Evolutionary conservation across 2,797 vertebrate species (phyloP).

Genomic region (Urocyon cinereoargenteus): DNA sequence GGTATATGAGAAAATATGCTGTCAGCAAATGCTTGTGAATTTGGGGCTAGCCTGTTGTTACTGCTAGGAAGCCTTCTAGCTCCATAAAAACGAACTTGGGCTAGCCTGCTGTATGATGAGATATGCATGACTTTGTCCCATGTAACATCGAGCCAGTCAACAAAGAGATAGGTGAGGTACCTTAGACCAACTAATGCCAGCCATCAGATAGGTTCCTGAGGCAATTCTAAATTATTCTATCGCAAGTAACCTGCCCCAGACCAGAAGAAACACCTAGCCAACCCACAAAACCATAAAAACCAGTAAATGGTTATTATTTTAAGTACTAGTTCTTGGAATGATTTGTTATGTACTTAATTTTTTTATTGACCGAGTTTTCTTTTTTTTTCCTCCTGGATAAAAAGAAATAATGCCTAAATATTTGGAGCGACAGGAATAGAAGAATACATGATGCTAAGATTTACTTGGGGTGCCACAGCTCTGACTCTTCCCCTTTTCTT

Average conservation of each 20-base stretch:
- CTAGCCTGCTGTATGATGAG: neutral
- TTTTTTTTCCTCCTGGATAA: neutral
- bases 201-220: neutral
- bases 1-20: neutral
- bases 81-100: neutral
- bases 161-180: too few species aligned
- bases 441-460: neutral
- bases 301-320: neutral
- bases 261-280: neutral
- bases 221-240: neutral
- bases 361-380: neutral
- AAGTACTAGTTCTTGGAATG: neutral
- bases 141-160: neutral
- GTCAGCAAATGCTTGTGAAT: neutral
- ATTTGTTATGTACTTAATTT: neutral
- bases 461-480: neutral
- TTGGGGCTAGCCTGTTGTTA: neutral
- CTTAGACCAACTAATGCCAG: neutral
- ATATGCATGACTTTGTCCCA: neutral
- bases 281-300: neutral
- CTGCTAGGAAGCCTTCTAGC: neutral
- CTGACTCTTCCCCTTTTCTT: neutral
- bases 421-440: neutral
- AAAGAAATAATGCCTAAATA: neutral
- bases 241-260: neutral